Evolutionary conservation across 23 tunicate species (phyloP), one percentile per base, ranked within the genome.

Genomic region (Corella eumyota): DNA sequence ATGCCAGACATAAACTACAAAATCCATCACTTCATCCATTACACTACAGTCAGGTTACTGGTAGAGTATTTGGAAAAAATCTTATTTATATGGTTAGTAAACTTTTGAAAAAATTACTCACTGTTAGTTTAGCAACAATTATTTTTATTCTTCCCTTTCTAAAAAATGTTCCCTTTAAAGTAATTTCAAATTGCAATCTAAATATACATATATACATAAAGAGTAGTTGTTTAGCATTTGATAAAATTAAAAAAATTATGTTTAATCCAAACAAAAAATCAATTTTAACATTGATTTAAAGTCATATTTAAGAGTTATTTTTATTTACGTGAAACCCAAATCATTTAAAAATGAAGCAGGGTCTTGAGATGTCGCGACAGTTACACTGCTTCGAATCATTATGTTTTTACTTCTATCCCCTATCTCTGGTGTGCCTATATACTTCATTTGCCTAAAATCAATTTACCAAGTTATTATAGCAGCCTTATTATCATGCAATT

Each of bases 71-170:
- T n/a, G n/a, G n/a, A n/a, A n/a, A n/a, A n/a, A n/a, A n/a, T n/a
- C n/a, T n/a, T n/a, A n/a, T n/a, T n/a, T n/a, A n/a, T n/a, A n/a
- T n/a, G n/a, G n/a, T n/a, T n/a, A n/a, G n/a, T n/a, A n/a, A n/a
- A n/a, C n/a, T n/a, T n/a, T n/a, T n/a, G n/a, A n/a, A n/a, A n/a
- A n/a, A n/a, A n/a, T n/a, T n/a, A n/a, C n/a, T n/a, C 28, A 40
- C 47, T 20, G 27, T 22, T 1, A 88, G 46, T 53, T 79, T 88
- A 23, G 96, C 69, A 34, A 88, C 81, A 27, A 62, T 79, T 6
- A 88, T 63, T 63, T 88, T 88, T n/a, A 88, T 40, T 33, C 77
- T 48, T 49, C 96, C 96, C 61, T 88, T 88, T 17, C 96, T 57
- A 68, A 72, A 88, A 67, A 88, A 88, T 55, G 65, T 44, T 11